Conservation (phyloP, 2,888 invertebrate genomes). For the Sminthurides aquaticus region DNA sequence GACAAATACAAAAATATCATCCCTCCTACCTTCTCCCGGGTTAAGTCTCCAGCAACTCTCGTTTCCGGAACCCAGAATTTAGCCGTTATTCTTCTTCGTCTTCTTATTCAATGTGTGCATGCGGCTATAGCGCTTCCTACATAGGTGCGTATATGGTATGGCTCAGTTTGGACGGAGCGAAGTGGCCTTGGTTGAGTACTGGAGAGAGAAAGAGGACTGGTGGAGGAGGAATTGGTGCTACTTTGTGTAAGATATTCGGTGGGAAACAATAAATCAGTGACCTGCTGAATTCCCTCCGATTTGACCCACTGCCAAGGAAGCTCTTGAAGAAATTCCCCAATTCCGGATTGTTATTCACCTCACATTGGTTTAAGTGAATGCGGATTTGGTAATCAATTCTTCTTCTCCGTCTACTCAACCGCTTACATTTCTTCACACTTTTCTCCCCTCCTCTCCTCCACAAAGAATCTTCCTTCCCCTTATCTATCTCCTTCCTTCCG, state of each 20-base stretch:
- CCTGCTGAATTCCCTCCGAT: not conserved
- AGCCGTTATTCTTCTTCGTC: no score
- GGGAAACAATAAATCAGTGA: not conserved
- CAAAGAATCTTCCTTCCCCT: no score
- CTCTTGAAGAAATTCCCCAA: not conserved
- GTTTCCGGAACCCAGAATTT: no score
- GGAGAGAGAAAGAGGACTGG: not conserved
- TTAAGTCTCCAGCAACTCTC: no score
- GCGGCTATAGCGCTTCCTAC: no score
- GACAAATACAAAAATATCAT: not conserved
- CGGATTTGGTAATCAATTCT: not conserved
- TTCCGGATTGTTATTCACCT: not conserved
- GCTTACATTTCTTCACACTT: not conserved
- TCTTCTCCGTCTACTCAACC: not conserved
- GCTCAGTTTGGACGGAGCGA: not conserved
- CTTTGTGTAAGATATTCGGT: not conserved
- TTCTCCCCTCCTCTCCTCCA: no score
- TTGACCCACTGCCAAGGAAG: not conserved
- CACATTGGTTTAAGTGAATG: not conserved
- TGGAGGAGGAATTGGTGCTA: not conserved
- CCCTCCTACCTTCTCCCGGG: no score
- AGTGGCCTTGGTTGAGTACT: not conserved
- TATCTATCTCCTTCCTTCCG: no score
- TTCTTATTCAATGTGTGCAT: no score
- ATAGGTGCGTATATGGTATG: not conserved